Evolutionary conservation across 2,888 invertebrate species (phyloP), one percentile per base, ranked within the genome.

Genomic region (Sycophila texana): DNA sequence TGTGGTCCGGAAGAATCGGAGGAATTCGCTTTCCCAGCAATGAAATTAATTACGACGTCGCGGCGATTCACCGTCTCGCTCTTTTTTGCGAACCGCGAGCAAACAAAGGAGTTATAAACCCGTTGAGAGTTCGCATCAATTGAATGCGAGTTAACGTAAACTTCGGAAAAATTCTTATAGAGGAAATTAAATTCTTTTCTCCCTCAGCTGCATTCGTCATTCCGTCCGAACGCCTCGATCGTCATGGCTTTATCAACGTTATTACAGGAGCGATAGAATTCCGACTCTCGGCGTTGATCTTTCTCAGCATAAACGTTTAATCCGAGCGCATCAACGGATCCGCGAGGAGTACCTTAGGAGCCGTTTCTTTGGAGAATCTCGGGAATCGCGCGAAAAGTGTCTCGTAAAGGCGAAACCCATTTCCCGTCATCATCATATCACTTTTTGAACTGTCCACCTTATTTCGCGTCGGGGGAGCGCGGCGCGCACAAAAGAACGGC

Each of bases 31-130:
- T 65, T 71, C 22, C 57, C 68, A 22, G 58, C 63, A 65, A 74
- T 74, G 74, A 79, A 79, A 79, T 79, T 74, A 79, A 79, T 79
- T 74, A 65, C 70, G 39, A 2, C 61, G 47, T 22, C 60, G 58
- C 53, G 65, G n/a, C 51, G 47, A 67, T 73, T 77, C 72, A 77
- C 77, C 55, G 49, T 22, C 14, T 60, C 14, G 13, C 4, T 51
- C 63, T 47, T 5, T 5, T 39, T 39, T 39, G 39, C 39, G 7
- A 5, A 26, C 67, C 18, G 7, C 1, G 49, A 22, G 7, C 10
- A 60, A 67, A 73, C 77, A 77, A 77, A 73, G 49, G 67, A 57
- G 22, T 10, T 20, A 14, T 26, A 53, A 53, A 39, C 39, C 20
- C 16, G 20, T 10, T 20, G 10, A 4, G 47, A 49, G 49, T n/a